phyloP scores from a whole-genome alignment of 1,140 invertebrate genomes.

The Euglossa dilemma region DNA sequence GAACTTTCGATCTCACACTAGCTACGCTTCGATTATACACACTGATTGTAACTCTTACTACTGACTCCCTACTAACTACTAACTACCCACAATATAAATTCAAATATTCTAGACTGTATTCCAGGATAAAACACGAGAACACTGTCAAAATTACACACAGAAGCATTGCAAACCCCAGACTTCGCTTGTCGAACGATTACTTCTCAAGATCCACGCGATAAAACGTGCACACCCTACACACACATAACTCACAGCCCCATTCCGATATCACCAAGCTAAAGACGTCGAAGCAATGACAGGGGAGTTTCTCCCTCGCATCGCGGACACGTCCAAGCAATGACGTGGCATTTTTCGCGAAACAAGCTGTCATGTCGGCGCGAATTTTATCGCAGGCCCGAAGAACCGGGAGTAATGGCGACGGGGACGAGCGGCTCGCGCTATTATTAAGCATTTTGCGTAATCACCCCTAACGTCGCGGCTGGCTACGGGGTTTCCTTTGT shows the following conservation, averaged over 20 bases:
- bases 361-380: slow-evolving; percentile 13
- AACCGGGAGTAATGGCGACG: slow-evolving; percentile 28
- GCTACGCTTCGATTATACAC: too few relatives aligned
- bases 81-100: too few relatives aligned
- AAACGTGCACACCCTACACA: too few relatives aligned
- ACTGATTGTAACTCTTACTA: too few relatives aligned
- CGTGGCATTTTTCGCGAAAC: slow-evolving; percentile 19
- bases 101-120: too few relatives aligned
- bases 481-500: slow-evolving; percentile 64
- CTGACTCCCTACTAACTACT: too few relatives aligned
- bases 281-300: background rate
- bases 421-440: slow-evolving; percentile 22
- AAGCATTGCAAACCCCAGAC: too few relatives aligned
- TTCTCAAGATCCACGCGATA: too few relatives aligned
- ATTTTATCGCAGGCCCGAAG: slow-evolving; percentile 37
- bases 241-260: background rate
- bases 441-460: slow-evolving; percentile 70
- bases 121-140: too few relatives aligned
- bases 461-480: slow-evolving; percentile 59
- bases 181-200: too few relatives aligned
- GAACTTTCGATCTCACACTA: too few relatives aligned
- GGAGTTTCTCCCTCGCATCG: background rate
- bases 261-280: background rate
- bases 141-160: too few relatives aligned
- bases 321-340: background rate